Evolutionary conservation across 2,113 vertebrate species (phyloP).

Genomic region (Salvelinus alpinus): DNA sequence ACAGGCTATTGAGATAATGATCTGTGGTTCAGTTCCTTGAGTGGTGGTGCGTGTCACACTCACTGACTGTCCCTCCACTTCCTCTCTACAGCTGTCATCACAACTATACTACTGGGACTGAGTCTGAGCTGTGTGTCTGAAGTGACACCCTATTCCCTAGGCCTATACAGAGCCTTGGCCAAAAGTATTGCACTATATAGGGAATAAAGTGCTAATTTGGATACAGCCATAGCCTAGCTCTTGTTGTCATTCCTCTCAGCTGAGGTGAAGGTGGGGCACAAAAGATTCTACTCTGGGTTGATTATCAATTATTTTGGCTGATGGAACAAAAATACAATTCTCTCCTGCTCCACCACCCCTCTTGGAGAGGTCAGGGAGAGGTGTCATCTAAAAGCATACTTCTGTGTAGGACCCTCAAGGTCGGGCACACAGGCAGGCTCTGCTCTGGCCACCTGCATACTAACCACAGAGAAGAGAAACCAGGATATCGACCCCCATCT

Average conservation of each 20-base stretch:
- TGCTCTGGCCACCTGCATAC: not conserved
- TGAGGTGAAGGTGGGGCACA: not conserved
- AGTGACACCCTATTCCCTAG: no score
- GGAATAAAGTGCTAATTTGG: no score
- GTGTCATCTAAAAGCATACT: not conserved
- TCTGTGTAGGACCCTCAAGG: not conserved
- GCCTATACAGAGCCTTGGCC: no score
- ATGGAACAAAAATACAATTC: not conserved
- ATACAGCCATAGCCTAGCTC: not conserved
- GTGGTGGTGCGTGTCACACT: not conserved
- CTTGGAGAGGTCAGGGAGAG: not conserved
- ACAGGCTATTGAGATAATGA: not conserved
- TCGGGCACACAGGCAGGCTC: not conserved
- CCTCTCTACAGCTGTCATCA: not conserved
- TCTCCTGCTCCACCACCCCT: not conserved
- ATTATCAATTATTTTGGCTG: no score
- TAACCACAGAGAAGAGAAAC: slow-evolving; percentile 3
- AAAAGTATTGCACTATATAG: no score
- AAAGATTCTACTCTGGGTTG: not conserved
- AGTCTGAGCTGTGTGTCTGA: no score
- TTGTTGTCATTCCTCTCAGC: not conserved
- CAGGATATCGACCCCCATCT: slow-evolving; percentile 26
- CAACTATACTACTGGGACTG: not conserved
- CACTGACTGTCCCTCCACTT: not conserved
- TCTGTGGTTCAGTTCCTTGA: not conserved